Evolutionary conservation across 2,113 vertebrate genomes (phyloP), one percentile per base, ranked within the genome.

Genomic region (Vanacampus margaritifer): DNA sequence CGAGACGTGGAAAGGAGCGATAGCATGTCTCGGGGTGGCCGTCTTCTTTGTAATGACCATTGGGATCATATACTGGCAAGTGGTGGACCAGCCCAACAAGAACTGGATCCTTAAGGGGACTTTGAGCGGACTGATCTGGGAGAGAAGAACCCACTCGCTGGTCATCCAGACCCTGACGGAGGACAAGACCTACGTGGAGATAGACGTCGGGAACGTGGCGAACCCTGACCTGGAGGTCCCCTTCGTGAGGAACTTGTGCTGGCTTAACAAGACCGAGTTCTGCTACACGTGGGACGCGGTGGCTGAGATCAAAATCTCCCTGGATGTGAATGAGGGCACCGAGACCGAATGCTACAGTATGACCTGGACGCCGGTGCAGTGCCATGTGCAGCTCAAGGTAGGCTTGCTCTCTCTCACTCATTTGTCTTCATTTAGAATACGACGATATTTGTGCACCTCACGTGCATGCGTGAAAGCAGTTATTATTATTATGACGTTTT

Each of bases 41-140:
- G 70, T 96, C 58, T 95, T 96, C 87, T 96, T 96, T 53, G 90
- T 95, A 48, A 95, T 96, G 95, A 96, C 95, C 72, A 95, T 96
- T 56, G 94, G 94, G 75, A 95, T 96, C 86, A 95, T 96, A 79
- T 96, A 95, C 67, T 96, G 95, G 95, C 95, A 96, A 92, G 94
- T 95, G 21, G 90, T 94, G 90, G 95, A 96, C 89, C 93, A 94
- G 92, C 71, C 95, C 1, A 93, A 93, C 67, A 95, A 95, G 78
- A 93, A 95, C 91, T 96, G 95, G 95, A 93, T 96, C 90, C 91
- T 96, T 68, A 93, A 90, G 74, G 94, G 94, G 54, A 90, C 83
- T 0, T 78, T 80, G 0, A 93, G 93, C 0, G 95, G 95, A 72
- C 81, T 96, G 74, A 92, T 94, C 73, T 96, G 95, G 95, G 95